Percentiles rank a stretch among this genome's conserved stretches.
Evolutionary conservation across 2,797 vertebrate species (phyloP).

Genomic region (Rhabdophis nuchalis): DNA sequence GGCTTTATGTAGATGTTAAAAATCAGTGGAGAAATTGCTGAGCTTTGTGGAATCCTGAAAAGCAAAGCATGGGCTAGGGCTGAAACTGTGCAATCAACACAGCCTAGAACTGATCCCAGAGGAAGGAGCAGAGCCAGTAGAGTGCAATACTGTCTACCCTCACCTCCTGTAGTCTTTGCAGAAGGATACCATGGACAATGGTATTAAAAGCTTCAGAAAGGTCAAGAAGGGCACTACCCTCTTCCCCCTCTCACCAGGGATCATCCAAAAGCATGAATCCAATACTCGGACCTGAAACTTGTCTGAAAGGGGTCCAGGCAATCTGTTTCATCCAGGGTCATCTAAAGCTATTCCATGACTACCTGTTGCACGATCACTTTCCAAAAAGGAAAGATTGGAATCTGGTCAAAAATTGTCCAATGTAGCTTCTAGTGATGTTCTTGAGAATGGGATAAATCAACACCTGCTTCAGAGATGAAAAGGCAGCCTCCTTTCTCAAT

Average conservation of each 20-base stretch:
- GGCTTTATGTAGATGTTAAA: not conserved
- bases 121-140: not conserved
- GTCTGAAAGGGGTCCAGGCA: too few species aligned
- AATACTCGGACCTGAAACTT: not conserved
- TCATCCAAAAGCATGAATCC: not conserved
- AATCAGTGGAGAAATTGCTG: not conserved
- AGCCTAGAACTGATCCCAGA: not conserved
- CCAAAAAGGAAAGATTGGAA: not conserved
- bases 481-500: not conserved
- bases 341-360: not conserved
- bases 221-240: not conserved
- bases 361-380: not conserved
- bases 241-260: not conserved
- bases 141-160: not conserved
- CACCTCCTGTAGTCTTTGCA: not conserved
- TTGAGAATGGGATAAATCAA: not conserved
- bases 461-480: not conserved
- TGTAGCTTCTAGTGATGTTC: not conserved
- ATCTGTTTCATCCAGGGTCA: not conserved
- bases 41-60: not conserved
- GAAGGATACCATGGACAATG: not conserved
- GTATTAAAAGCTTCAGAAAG: not conserved
- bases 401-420: not conserved
- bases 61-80: not conserved
- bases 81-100: not conserved